Evolutionary conservation across 2,113 vertebrate species (phyloP).

Genomic region (Pomatorhinus ruficollis): DNA sequence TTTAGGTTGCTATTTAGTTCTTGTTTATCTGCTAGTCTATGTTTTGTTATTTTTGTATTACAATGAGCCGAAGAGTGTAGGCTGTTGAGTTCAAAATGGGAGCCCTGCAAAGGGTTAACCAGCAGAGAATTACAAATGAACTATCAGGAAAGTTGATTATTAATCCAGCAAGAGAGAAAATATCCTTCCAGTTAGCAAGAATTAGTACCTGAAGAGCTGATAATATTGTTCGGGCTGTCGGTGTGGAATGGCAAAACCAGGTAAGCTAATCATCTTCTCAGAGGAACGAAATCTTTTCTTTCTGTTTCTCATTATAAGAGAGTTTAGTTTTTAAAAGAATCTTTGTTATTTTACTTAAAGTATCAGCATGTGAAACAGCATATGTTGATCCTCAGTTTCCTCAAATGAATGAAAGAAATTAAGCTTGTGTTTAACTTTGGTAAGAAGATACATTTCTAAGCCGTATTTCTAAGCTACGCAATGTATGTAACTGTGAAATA

Average conservation of each 20-base stretch:
- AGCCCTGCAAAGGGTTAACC: slow-evolving; percentile 89
- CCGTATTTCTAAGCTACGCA: slow-evolving; percentile 38
- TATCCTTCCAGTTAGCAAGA: slow-evolving; percentile 83
- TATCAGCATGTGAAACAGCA: not conserved
- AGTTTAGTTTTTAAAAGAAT: slow-evolving; percentile 7
- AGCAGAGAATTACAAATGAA: slow-evolving; percentile 98
- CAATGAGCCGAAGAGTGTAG: not conserved
- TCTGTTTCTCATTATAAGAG: not conserved
- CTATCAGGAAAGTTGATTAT: slow-evolving; percentile 95
- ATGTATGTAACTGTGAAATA: slow-evolving; percentile 59
- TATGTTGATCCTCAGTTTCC: slow-evolving; percentile 44
- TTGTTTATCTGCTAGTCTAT: not conserved
- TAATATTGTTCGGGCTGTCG: slow-evolving; percentile 78
- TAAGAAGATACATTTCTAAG: slow-evolving; percentile 53
- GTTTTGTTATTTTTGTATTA: not conserved
- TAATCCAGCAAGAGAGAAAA: slow-evolving; percentile 88
- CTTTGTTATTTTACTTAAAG: not conserved
- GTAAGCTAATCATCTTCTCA: slow-evolving; percentile 76
- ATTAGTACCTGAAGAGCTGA: slow-evolving; percentile 81
- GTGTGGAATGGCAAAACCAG: slow-evolving; percentile 81
- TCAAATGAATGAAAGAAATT: slow-evolving; percentile 63
- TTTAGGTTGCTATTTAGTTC: not conserved
- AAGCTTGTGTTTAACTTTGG: slow-evolving; percentile 17
- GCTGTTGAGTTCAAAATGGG: slow-evolving; percentile 16
- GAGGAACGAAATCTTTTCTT: not conserved